A percentile compares a stretch with the other conserved stretches of the same genome.
These are phyloP conservation scores for Lepilemur ruficaudatus DNA, from an alignment of 2,797 vertebrate species.

Conservation along the genomic window DNA sequence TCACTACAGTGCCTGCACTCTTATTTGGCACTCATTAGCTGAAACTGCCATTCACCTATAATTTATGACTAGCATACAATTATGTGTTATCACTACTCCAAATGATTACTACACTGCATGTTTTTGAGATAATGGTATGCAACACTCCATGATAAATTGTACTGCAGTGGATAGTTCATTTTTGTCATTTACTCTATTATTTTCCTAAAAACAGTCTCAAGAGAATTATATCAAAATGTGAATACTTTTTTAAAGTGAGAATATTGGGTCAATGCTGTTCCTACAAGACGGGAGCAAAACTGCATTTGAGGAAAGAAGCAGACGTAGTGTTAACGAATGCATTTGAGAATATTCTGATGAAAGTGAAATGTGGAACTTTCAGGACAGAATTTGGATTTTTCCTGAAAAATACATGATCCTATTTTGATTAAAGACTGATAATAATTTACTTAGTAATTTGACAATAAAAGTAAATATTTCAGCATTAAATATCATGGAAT, in stretches of 20 bases:
- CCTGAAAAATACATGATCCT: background rate
- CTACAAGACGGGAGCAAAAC: background rate
- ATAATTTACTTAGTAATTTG: background rate
- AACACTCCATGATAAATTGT: conserved; percentile 84
- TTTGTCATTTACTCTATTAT: conserved; percentile 86
- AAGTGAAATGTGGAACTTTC: background rate
- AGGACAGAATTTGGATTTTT: background rate
- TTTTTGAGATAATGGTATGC: conserved; percentile 85
- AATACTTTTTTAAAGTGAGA: conserved; percentile 67
- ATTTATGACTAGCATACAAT: conserved; percentile 87
- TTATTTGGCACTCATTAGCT: conserved; percentile 84
- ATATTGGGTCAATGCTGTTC: conserved; percentile 56
- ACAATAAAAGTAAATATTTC: background rate
- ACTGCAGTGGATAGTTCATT: conserved; percentile 81
- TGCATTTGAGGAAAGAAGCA: background rate
- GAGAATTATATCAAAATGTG: conserved; percentile 73
- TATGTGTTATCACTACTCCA: conserved; percentile 87
- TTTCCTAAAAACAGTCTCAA: conserved; percentile 78
- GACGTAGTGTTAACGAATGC: background rate
- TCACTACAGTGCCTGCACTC: conserved; percentile 82
- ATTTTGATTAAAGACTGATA: background rate
- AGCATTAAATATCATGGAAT: background rate
- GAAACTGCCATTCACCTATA: conserved; percentile 87
- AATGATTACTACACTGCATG: conserved; percentile 86
- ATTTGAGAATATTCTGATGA: background rate